Evolutionary conservation across 2,888 invertebrate genomes (phyloP).

Genomic region (Xestia c-nigrum): DNA sequence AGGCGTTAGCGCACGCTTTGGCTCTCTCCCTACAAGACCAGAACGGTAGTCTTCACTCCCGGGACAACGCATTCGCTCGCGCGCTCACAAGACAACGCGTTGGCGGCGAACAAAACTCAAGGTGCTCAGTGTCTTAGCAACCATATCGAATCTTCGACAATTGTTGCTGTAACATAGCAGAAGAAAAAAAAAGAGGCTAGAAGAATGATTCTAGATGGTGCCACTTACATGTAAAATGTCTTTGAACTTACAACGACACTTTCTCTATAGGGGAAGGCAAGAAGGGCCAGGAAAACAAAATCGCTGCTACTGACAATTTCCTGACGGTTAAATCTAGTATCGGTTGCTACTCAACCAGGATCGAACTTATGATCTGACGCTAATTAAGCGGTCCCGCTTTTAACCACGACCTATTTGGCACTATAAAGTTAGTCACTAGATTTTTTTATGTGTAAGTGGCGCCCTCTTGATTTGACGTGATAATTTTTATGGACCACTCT

Average conservation of each 20-base stretch:
- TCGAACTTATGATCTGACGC: background rate
- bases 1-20: constrained; percentile 96
- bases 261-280: background rate
- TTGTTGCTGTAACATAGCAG: background rate
- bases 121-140: constrained; percentile 82
- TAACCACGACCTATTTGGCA: background rate
- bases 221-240: constrained; percentile 14
- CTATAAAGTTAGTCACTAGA: background rate
- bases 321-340: background rate
- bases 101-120: constrained; percentile 84
- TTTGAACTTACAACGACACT: background rate
- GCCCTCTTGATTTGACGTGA: background rate
- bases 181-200: background rate
- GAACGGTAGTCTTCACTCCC: constrained; percentile 73
- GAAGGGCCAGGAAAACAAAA: background rate
- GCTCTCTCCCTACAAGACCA: constrained; percentile 93
- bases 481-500: background rate
- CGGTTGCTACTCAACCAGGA: background rate
- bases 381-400: background rate
- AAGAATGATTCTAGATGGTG: constrained; percentile 19
- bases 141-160: background rate
- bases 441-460: constrained; percentile 14
- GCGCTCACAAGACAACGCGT: constrained; percentile 85
- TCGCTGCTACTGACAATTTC: background rate
- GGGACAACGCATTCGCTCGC: constrained; percentile 88